These are phyloP conservation scores for Phortica variegata DNA, from an alignment of 1,140 invertebrate genomes.

Conservation along the genomic window DNA sequence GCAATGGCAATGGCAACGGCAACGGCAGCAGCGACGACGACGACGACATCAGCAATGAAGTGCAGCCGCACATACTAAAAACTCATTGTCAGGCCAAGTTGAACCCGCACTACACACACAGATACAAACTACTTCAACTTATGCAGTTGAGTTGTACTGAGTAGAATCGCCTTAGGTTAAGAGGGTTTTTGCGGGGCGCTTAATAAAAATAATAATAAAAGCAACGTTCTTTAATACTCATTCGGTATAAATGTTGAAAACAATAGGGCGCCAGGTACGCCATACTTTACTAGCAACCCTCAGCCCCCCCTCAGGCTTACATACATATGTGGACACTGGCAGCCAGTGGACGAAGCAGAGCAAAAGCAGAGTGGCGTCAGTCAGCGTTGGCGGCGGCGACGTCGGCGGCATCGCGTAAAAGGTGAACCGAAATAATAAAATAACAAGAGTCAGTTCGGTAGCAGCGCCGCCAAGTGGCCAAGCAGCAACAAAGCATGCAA, in stretches of 20 bases:
- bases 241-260: constrained; percentile 11
- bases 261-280: constrained; percentile 44
- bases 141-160: too few species aligned
- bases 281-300: constrained; percentile 15
- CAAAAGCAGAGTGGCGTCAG: constrained; percentile 12
- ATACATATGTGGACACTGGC: not conserved
- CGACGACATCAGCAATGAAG: constrained; percentile 14
- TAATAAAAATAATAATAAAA: not conserved
- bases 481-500: too few species aligned
- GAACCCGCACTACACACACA: constrained; percentile 9
- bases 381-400: constrained; percentile 6
- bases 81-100: constrained; percentile 46
- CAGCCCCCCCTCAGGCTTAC: not conserved
- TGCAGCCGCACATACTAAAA: constrained; percentile 40
- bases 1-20: too few species aligned
- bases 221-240: not conserved
- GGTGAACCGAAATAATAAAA: not conserved
- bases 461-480: too few species aligned
- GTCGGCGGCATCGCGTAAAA: not conserved
- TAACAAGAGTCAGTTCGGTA: too few species aligned
- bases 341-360: constrained; percentile 1
- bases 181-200: not conserved
- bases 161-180: too few species aligned
- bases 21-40: constrained; percentile 33
- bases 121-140: too few species aligned